Evolutionary conservation across 2,888 invertebrate species (phyloP), one percentile per base, ranked within the genome.

Genomic region (Cataglyphis albicans): DNA sequence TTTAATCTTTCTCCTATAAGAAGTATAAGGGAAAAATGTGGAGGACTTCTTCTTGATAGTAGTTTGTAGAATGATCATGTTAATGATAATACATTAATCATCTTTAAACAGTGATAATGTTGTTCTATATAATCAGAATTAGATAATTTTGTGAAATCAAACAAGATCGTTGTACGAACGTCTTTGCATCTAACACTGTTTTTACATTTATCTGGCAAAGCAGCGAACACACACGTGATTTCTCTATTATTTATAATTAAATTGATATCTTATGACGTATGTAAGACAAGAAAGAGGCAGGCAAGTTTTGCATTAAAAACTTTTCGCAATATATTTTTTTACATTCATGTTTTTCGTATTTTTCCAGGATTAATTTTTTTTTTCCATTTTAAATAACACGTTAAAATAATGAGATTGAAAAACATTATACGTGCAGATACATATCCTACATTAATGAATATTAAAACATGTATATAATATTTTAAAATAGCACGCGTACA

Each of bases 81-180:
- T 48, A 61, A 63, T 15, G 52, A 63, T 68, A 67, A 75, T 75
- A 29, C 61, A 59, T 75, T 65, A 44, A 75, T 38, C 29, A 10
- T 73, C 15, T 29, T 25, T 38, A 52, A 38, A 21, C 25, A 29
- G n/a, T 32, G 10, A 15, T 7, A 65, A 44, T 52, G 12, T 55
- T 25, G 9, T 65, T 74, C 10, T 52, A 35, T 25, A 41, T 55
- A 57, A 57, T 74, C 48, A 41, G 57, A 52, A 76, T 44, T 57
- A 12, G 7, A 65, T 6, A 65, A 64, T 41, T 75, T 15, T 7
- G 18, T 41, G 21, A 59, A 68, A 61, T 67, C 44, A 65, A 25
- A 18, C 55, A 29, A 57, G 52, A 81, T 63, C 18, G 41, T 29
- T 15, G 41, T 25, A 38, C 7, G 10, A 25, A 10, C 29, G 9